Percentiles rank a stretch among this genome's conserved stretches.
Conservation (phyloP, 2,888 invertebrate species). For the Drosophila anomelani region DNA sequence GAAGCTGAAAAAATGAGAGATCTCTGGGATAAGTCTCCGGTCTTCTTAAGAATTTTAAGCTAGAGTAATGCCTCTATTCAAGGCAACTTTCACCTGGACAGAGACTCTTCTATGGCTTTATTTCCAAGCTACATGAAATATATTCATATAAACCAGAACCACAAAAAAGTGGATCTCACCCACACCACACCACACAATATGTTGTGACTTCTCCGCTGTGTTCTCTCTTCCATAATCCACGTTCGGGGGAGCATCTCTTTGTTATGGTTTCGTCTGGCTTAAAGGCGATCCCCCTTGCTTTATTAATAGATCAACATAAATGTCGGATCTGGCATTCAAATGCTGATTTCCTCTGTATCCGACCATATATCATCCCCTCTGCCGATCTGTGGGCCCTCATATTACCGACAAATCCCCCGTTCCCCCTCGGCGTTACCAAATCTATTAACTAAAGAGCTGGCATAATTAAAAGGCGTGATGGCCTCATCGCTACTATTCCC, state of each 20-base stretch:
- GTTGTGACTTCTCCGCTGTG: constrained; percentile 33
- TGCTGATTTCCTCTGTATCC: constrained; percentile 58
- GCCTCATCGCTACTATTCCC: constrained; percentile 53
- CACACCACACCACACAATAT: constrained; percentile 8
- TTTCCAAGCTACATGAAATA: constrained; percentile 1
- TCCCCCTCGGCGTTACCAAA: constrained; percentile 72
- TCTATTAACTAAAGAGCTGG: constrained; percentile 78
- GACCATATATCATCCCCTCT: constrained; percentile 48
- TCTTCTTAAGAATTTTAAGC: constrained; percentile 29
- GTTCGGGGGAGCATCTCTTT: constrained; percentile 28
- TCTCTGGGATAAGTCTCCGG: constrained; percentile 29
- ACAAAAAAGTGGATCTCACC: constrained; percentile 17
- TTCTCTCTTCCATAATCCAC: neutral
- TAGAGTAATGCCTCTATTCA: neutral
- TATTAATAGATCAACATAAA: constrained; percentile 77
- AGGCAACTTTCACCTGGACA: constrained; percentile 6
- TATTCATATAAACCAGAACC: constrained; percentile 10
- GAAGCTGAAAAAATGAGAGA: constrained; percentile 6
- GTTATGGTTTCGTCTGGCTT: constrained; percentile 43
- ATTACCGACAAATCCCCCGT: constrained; percentile 21
- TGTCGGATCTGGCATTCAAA: constrained; percentile 65
- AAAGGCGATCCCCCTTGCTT: constrained; percentile 32
- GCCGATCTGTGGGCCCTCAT: constrained; percentile 35
- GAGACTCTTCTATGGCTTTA: constrained; percentile 14
- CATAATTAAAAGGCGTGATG: constrained; percentile 78